Percentiles rank a stretch among this genome's conserved stretches.
These are phyloP conservation scores for Callipepla squamata DNA, from an alignment of 2,113 vertebrate species.

Conservation along the genomic window DNA sequence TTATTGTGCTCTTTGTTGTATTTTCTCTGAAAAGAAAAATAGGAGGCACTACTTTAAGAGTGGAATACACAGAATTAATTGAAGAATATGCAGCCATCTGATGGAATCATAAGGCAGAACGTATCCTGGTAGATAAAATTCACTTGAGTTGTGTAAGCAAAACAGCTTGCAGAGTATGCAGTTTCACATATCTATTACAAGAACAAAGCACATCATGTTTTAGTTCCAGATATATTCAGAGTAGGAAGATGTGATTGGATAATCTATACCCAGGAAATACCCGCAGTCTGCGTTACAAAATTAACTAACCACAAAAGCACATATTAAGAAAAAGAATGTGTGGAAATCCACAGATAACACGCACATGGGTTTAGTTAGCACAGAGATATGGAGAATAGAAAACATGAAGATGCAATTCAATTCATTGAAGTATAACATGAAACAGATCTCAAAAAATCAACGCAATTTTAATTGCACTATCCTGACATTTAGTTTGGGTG, in stretches of 20 bases:
- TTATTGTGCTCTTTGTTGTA: too few species aligned
- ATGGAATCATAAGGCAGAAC: background rate
- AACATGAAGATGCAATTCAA: fast-evolving
- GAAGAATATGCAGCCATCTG: background rate
- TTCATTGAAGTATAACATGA: background rate
- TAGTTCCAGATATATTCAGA: background rate
- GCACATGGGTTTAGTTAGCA: background rate
- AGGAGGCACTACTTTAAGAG: too few species aligned
- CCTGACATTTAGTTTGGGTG: background rate
- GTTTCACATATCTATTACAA: background rate
- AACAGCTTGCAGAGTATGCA: background rate
- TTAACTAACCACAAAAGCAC: background rate
- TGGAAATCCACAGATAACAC: background rate
- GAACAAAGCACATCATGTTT: background rate
- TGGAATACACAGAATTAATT: background rate
- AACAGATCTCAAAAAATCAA: background rate
- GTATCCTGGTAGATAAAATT: background rate
- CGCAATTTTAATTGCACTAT: background rate
- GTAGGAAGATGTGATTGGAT: background rate
- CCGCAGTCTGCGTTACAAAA: background rate
- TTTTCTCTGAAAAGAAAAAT: too few species aligned
- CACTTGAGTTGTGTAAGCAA: background rate
- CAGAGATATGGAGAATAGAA: background rate
- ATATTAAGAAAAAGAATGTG: background rate
- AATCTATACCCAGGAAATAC: background rate